Conservation (phyloP, 2,888 invertebrate genomes). For the Orthosia incerta region DNA sequence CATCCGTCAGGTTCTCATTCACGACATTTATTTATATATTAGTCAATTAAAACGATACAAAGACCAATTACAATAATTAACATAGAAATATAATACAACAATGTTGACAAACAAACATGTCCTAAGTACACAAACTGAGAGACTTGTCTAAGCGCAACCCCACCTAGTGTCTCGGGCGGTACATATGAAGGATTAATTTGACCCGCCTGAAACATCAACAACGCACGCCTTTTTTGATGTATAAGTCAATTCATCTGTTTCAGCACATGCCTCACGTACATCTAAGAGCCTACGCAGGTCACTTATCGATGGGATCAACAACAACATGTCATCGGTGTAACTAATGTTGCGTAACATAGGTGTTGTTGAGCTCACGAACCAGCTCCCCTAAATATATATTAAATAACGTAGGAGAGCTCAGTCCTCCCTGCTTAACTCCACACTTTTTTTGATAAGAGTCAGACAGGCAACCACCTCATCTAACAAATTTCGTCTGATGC, state of each 20-base stretch:
- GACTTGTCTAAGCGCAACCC: not conserved
- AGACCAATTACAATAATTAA: too few relatives aligned
- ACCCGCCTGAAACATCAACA: not conserved
- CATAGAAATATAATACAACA: too few relatives aligned
- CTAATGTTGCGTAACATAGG: not conserved
- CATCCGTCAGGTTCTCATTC: not conserved
- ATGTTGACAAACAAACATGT: too few relatives aligned
- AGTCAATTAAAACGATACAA: too few relatives aligned
- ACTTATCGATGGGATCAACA: not conserved
- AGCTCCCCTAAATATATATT: not conserved
- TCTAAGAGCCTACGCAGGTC: too few relatives aligned
- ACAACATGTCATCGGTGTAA: not conserved
- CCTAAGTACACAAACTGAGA: conserved; percentile 11
- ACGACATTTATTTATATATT: too few relatives aligned
- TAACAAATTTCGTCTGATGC: not conserved
- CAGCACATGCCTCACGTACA: too few relatives aligned
- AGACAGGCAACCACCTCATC: not conserved
- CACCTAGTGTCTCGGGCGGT: not conserved
- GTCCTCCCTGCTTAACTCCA: not conserved
- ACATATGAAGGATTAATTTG: not conserved
- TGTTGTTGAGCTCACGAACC: not conserved
- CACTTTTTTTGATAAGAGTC: not conserved
- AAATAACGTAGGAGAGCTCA: not conserved
- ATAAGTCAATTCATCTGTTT: too few relatives aligned
- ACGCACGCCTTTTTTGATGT: not conserved